Evolutionary conservation across 2,888 invertebrate species (phyloP), one percentile per base, ranked within the genome.

Genomic region (Sialis lutaria): DNA sequence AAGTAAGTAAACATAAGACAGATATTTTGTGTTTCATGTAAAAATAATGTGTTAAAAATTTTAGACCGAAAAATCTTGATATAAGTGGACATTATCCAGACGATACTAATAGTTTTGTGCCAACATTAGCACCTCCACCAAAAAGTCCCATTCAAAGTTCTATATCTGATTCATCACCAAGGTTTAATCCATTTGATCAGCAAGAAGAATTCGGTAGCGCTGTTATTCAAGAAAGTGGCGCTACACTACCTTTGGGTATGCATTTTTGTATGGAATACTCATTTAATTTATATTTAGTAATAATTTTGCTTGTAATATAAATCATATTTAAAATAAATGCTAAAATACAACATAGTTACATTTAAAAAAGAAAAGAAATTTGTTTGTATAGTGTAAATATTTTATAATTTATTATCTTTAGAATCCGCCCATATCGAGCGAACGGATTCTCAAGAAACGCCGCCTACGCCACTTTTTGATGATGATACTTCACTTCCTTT

Each of bases 391-490:
- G n/a, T 8, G 5, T 6, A 13, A n/a, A 32, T 45, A 33, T 13
- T 22, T 32, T 30, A 40, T 41, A 30, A 10, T 41, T 42, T 48
- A 45, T 48, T 51, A 48, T 42, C 51, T 50, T 51, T 50, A 53
- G 60, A 56, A 47, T 54, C 55, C 31, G 59, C 61, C 5, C 55
- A 63, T 50, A 54, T 72, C 13, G 64, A 69, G 57, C 63, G 74
- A 53, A 66, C 70, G 48, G 73, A 73, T 55, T 79, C 78, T 1
- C 73, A 81, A 65, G 89, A 89, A 63, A 84, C 86, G 2, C 90
- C 90, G 33, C 86, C 88, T n/a, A 90, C 91, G 8, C 92, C 92
- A 8, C 70, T 95, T 31, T 95, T 84, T 64, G 95, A 95, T 62
- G 93, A 93, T 50, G 95, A 95, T 62, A 80, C 88, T 42, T 89